Base-by-base conservation (phyloP, 2,888 invertebrate genomes). In the Cephonodes hylas region DNA sequence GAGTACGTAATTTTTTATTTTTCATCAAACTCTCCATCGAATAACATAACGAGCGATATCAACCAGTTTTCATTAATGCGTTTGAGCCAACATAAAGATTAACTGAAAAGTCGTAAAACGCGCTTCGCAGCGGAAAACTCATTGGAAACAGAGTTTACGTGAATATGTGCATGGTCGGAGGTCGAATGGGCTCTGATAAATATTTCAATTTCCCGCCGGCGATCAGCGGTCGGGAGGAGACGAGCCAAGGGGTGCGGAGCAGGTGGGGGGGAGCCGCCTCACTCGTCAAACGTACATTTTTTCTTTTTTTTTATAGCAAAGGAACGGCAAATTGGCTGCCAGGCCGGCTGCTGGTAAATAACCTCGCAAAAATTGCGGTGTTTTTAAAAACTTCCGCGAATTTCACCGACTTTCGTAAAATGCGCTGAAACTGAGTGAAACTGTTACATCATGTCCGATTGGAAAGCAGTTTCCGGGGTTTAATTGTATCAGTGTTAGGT, bases 111-210 rank as follows among this genome's bases (percentile, higher is more conserved):
- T 53, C 31, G 53, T 53, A 53, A 53, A 53, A 31, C 27, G 53
- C 53, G 53, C 53, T 8, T 31, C 18, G 18, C 46, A 13, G 46
- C n/a, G 46, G 25, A 53, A 53, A 53, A 18, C 53, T 31, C 31
- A 53, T 53, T 27, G 53, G 10, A 18, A 53, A 53, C 53, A 53
- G 31, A 53, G 53, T 31, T 31, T 18, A 31, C 31, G 53, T 53
- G 31, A 53, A 46, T 31, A 31, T 53, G 53, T 53, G 53, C 53
- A 53, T 53, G 53, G 31, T 10, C 10, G 53, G 53, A 44, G 53
- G 53, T 53, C 53, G 31, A 53, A 18, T 53, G 53, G 53, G 53
- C 31, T 53, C 53, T 31, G 27, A 53, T 53, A 53, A 53, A 53
- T 53, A 53, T 53, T 53, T 53, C 53, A 53, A 53, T 53, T 53